Percentiles rank a stretch among this genome's conserved stretches.
Evolutionary conservation across 2,113 vertebrate genomes (phyloP).

Genomic region (Cathartes aura): DNA sequence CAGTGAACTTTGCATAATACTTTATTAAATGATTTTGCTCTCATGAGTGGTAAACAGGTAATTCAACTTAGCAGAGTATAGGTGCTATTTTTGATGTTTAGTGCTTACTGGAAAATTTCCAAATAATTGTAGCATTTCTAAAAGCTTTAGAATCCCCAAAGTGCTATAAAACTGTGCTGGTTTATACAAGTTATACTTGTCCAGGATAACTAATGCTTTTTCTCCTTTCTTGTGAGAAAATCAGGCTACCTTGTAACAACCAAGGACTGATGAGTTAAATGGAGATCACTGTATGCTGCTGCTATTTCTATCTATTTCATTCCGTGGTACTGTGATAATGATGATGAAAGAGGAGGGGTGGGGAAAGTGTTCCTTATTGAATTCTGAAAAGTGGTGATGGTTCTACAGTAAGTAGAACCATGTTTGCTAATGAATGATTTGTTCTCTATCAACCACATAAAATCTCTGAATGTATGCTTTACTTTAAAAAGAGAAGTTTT

Average conservation of each 20-base stretch:
- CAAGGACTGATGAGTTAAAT: not conserved
- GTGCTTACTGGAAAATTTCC: constrained; percentile 52
- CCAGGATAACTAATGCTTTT: constrained; percentile 45
- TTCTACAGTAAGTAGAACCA: not conserved
- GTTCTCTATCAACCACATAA: not conserved
- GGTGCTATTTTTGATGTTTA: constrained; percentile 68
- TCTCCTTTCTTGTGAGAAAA: not conserved
- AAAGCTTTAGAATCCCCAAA: constrained; percentile 46
- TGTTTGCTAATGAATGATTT: not conserved
- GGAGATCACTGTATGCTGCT: not conserved
- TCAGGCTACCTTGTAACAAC: constrained; percentile 5
- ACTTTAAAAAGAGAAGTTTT: not conserved
- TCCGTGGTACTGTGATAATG: not conserved
- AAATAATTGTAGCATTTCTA: constrained; percentile 61
- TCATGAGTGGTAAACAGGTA: constrained; percentile 48
- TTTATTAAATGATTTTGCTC: constrained; percentile 57
- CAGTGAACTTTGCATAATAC: constrained; percentile 22
- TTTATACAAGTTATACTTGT: not conserved
- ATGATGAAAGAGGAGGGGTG: not conserved
- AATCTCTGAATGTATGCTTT: not conserved
- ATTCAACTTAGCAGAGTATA: constrained; percentile 37
- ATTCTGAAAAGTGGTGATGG: not conserved
- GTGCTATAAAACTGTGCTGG: constrained; percentile 51
- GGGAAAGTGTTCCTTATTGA: not conserved
- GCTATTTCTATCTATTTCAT: not conserved